A percentile compares a stretch with the other conserved stretches of the same genome.
Conservation (phyloP, 2,113 vertebrate species). For the Zosterops lateralis region DNA sequence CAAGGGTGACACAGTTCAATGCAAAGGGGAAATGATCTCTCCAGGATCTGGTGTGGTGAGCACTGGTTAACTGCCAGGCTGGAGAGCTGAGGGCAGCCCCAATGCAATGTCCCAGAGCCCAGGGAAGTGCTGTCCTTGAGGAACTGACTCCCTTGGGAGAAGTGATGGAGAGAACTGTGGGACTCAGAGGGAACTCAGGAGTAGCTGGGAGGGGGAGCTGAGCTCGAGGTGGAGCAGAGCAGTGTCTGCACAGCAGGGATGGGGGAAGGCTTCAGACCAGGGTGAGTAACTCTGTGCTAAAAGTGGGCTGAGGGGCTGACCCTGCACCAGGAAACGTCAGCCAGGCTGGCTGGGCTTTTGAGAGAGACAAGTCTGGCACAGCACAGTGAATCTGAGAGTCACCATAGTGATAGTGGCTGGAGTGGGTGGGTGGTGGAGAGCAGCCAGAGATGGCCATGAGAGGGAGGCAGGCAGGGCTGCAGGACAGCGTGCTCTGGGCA, state of each 20-base stretch:
- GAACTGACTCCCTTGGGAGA: background rate
- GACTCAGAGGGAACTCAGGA: fast-evolving
- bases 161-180: background rate
- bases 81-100: background rate
- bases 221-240: background rate
- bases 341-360: background rate
- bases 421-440: background rate
- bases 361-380: background rate
- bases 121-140: background rate
- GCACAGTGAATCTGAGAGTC: background rate
- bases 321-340: background rate
- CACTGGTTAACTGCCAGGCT: background rate
- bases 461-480: background rate
- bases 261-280: background rate
- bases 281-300: background rate
- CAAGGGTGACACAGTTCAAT: background rate
- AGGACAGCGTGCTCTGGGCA: background rate
- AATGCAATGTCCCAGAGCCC: fast-evolving
- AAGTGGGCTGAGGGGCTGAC: background rate
- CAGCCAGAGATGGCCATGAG: background rate
- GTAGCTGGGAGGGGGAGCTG: fast-evolving
- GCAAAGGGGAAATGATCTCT: background rate
- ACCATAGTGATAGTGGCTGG: constrained; percentile 22
- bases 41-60: background rate
- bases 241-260: fast-evolving